Evolutionary conservation across 2,797 vertebrate species (phyloP).

Genomic region (Craterocephalus amniculus): DNA sequence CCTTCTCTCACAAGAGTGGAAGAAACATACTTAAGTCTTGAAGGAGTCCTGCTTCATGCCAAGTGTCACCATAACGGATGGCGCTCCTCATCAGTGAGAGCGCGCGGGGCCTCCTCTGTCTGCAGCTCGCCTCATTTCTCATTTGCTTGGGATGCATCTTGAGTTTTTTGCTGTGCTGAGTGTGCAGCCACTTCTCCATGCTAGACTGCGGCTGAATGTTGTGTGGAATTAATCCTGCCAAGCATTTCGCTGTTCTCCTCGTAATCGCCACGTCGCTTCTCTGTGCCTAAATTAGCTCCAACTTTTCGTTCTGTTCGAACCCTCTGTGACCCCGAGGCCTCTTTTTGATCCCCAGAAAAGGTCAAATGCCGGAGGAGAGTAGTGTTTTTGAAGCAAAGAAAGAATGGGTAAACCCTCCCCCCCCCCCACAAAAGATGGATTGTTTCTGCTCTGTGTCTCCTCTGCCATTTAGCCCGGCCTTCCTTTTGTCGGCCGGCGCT

Average conservation of each 20-base stretch:
- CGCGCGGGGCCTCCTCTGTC: slow-evolving; percentile 34
- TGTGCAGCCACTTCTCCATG: slow-evolving; percentile 31
- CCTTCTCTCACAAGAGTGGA: slow-evolving; percentile 36
- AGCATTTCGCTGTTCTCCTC: slow-evolving; percentile 42
- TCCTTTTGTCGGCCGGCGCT: slow-evolving; percentile 24
- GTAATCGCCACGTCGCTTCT: slow-evolving; percentile 37
- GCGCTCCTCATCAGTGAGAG: slow-evolving; percentile 36
- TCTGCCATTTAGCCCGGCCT: slow-evolving; percentile 33
- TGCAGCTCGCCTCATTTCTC: slow-evolving; percentile 38
- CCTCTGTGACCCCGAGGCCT: slow-evolving; percentile 12
- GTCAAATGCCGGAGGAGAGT: slow-evolving; percentile 27
- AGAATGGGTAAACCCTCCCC: slow-evolving; percentile 39
- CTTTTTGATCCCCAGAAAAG: slow-evolving; percentile 58
- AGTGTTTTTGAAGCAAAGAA: slow-evolving; percentile 46
- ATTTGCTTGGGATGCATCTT: slow-evolving; percentile 27
- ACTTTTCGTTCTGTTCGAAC: slow-evolving; percentile 12
- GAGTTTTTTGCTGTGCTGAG: slow-evolving; percentile 40
- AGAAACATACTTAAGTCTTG: slow-evolving; percentile 54
- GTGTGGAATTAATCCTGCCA: slow-evolving; percentile 56
- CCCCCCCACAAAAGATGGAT: slow-evolving; percentile 33
- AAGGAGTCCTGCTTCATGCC: slow-evolving; percentile 44
- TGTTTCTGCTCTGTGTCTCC: slow-evolving; percentile 21
- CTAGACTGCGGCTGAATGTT: slow-evolving; percentile 36
- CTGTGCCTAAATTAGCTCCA: slow-evolving; percentile 29
- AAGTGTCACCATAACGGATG: slow-evolving; percentile 44